Evolutionary conservation across 2,113 vertebrate species (phyloP).

Genomic region (Nansenia antarctica): DNA sequence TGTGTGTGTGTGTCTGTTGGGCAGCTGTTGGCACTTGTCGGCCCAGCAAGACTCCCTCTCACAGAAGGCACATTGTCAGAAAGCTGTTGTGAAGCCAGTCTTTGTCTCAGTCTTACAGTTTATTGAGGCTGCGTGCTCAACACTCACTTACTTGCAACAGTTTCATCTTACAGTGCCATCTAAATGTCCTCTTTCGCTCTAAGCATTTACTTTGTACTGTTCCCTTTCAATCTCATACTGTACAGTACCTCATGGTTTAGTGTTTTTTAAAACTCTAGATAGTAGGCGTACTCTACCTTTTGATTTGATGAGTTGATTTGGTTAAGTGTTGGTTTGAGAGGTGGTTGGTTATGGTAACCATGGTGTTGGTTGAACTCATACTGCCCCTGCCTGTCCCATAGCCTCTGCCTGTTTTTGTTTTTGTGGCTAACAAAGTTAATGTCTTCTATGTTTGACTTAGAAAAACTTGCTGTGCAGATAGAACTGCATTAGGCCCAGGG

Average conservation of each 20-base stretch:
- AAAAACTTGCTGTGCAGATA: too few relatives aligned
- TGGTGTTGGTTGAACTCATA: not conserved
- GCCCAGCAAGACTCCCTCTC: slow-evolving; percentile 64
- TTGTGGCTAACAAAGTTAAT: not conserved
- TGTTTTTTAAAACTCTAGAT: too few relatives aligned
- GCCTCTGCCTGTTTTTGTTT: too few relatives aligned
- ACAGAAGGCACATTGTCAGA: slow-evolving; percentile 70
- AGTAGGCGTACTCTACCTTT: too few relatives aligned
- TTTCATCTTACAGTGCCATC: slow-evolving; percentile 3
- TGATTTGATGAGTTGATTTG: not conserved
- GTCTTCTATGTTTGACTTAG: not conserved
- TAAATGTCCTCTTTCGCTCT: not conserved
- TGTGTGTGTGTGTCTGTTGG: slow-evolving; percentile 36
- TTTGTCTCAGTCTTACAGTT: slow-evolving; percentile 53
- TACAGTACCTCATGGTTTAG: too few relatives aligned
- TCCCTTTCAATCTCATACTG: too few relatives aligned
- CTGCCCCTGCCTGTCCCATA: not conserved
- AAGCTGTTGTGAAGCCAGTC: slow-evolving; percentile 53
- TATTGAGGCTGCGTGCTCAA: slow-evolving; percentile 21
- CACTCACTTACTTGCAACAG: too few relatives aligned
- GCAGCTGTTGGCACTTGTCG: slow-evolving; percentile 72
- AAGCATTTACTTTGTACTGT: not conserved
- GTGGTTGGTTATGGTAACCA: not conserved
- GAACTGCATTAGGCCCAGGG: not conserved
- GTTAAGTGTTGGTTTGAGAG: not conserved